Evolutionary conservation across 2,797 vertebrate species (phyloP), one percentile per base, ranked within the genome.

Genomic region (Iguana delicatissima): DNA sequence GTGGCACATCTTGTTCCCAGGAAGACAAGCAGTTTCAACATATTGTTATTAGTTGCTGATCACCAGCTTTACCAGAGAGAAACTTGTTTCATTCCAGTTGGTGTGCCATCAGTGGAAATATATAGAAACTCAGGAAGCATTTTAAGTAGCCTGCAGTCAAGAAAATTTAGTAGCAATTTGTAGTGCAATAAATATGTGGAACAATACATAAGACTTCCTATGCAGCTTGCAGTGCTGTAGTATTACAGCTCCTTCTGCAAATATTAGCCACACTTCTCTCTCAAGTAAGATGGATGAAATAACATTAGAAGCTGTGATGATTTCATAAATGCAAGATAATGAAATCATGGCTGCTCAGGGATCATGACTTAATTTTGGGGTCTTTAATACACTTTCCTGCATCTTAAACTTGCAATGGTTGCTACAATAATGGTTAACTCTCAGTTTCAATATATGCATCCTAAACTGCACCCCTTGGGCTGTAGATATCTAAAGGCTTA

Each of bases 61-160:
- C 13, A 42, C 35, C 38, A 59, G 22, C 24, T 59, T 59, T 29
- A 62, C n/a, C 7, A 59, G 22, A 59, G 12, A 86, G 1, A 59
- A 76, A 76, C n/a, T 42, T 62, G 73, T 46, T 77, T 59, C 73
- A 42, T 42, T 76, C 57, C 13, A 77, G 35, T 77, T 57, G 26
- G 35, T 20, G 55, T 77, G 55, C 14, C 32, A 32, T 38, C 32
- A 57, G 1, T 74, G 69, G 20, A 57, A 73, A 86, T 35, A 86
- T 26, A 52, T 22, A 74, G 69, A 74, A 32, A 46, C 35, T 4
- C n/a, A 29, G n/a, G 50, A 35, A 22, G 32, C 42, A 85, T 46
- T 72, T 85, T 85, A 67, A 85, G 64, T 85, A 42, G 16, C 67
- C 42, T 72, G 50, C 42, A 29, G 83, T 85, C 64, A n/a, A 50